A percentile compares a stretch with the other conserved stretches of the same genome.
Conservation (phyloP, 2,797 vertebrate genomes). For the Coregonus suidteri region DNA sequence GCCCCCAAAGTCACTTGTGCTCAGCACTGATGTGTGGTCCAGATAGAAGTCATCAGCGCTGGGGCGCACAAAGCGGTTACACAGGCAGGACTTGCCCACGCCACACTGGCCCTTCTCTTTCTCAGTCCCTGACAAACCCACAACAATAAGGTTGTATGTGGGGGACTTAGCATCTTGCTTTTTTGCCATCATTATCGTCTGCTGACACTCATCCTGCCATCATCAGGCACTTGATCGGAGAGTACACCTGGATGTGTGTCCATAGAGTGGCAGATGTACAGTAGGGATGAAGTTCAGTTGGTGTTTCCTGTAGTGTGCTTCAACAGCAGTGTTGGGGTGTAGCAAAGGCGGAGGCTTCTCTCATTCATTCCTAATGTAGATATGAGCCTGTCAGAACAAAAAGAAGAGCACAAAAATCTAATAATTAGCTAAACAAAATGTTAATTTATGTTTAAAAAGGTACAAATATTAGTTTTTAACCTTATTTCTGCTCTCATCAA, state of each 20-base stretch:
- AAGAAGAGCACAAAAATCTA: constrained; percentile 24
- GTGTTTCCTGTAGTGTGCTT: constrained; percentile 54
- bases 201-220: constrained; percentile 87
- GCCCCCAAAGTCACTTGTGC: constrained; percentile 89
- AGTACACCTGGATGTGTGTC: constrained; percentile 66
- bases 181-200: constrained; percentile 89
- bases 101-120: constrained; percentile 89
- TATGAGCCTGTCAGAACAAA: constrained; percentile 60
- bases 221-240: constrained; percentile 76
- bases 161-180: constrained; percentile 86
- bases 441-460: not conserved
- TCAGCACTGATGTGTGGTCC: constrained; percentile 88
- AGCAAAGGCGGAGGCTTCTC: constrained; percentile 47
- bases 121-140: constrained; percentile 86
- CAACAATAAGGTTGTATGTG: constrained; percentile 86
- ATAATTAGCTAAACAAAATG: constrained; percentile 15
- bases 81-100: constrained; percentile 86
- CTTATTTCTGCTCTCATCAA: not conserved
- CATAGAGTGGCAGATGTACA: constrained; percentile 65
- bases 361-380: constrained; percentile 57
- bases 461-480: not conserved
- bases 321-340: constrained; percentile 48
- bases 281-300: constrained; percentile 34
- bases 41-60: constrained; percentile 85
- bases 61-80: constrained; percentile 85